Conservation (phyloP, 2,888 invertebrate species). For the Drosophila subsilvestris region DNA sequence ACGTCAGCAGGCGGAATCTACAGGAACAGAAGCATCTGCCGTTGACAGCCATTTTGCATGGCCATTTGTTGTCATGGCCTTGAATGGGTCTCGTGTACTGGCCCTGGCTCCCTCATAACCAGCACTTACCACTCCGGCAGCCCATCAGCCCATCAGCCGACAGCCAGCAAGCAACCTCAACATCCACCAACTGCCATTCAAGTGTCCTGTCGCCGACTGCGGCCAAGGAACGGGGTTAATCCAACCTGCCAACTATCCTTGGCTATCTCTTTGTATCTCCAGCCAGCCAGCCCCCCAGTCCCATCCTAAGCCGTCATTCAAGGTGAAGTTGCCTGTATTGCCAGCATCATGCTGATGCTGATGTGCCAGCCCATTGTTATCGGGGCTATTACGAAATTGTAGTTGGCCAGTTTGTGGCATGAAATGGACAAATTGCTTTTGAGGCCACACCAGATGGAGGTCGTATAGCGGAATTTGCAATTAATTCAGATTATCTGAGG, state of each 20-base stretch:
- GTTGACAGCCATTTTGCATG: constrained; percentile 62
- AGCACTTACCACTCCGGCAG: constrained; percentile 2
- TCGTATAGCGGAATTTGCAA: constrained; percentile 2
- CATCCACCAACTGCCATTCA: constrained; percentile 42
- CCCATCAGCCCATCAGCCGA: constrained; percentile 22
- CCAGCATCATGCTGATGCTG: constrained; percentile 25
- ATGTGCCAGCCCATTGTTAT: constrained; percentile 57
- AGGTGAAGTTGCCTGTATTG: constrained; percentile 18
- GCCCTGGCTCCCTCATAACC: constrained; percentile 17
- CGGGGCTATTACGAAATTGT: constrained; percentile 63
- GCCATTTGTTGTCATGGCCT: constrained; percentile 44
- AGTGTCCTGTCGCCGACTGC: constrained; percentile 43
- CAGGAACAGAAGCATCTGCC: constrained; percentile 51
- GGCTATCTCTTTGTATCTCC: constrained; percentile 29
- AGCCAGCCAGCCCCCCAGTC: not conserved
- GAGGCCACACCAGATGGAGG: constrained; percentile 16
- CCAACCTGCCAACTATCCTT: constrained; percentile 33
- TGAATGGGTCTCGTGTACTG: constrained; percentile 15
- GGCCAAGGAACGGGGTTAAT: constrained; percentile 46
- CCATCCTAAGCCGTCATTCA: constrained; percentile 34
- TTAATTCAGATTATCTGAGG: constrained; percentile 7
- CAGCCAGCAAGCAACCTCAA: constrained; percentile 32
- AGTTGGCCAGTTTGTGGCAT: constrained; percentile 40
- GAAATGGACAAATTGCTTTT: constrained; percentile 54
- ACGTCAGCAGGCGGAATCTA: constrained; percentile 12